phyloP scores from a whole-genome alignment of 2,113 vertebrate genomes.

The Bostrychus sinensis region DNA sequence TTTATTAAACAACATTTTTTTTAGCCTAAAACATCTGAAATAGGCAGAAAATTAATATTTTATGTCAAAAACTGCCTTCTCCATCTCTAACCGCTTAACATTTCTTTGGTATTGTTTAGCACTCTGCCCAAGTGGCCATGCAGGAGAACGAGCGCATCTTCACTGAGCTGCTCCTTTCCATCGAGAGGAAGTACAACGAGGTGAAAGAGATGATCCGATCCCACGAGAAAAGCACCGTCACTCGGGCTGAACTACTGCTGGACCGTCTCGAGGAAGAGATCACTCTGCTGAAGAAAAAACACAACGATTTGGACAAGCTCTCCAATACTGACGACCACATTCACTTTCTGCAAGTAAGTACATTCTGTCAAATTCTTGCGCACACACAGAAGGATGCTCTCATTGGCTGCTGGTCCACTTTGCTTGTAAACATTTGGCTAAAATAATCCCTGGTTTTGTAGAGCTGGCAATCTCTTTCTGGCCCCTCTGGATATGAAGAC shows the following conservation, averaged over 20 bases:
- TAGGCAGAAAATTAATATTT: no score
- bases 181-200: constrained; percentile 76
- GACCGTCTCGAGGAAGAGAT: constrained; percentile 78
- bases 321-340: constrained; percentile 82
- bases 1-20: no score
- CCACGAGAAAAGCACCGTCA: constrained; percentile 68
- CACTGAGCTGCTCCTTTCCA: constrained; percentile 72
- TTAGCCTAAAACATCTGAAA: no score
- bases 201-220: constrained; percentile 76
- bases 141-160: constrained; percentile 81
- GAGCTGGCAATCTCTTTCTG: constrained; percentile 81
- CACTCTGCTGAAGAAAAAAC: constrained; percentile 76
- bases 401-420: not conserved
- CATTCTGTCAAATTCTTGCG: not conserved
- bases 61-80: not conserved
- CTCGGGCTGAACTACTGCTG: constrained; percentile 64
- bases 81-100: not conserved
- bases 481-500: constrained; percentile 81
- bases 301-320: constrained; percentile 78
- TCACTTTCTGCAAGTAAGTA: constrained; percentile 80
- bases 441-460: constrained; percentile 18
- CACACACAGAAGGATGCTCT: not conserved
- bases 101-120: constrained; percentile 48
- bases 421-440: not conserved
- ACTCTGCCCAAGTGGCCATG: constrained; percentile 70